Conservation (phyloP, 2,113 vertebrate species). For the Orycteropus afer region DNA sequence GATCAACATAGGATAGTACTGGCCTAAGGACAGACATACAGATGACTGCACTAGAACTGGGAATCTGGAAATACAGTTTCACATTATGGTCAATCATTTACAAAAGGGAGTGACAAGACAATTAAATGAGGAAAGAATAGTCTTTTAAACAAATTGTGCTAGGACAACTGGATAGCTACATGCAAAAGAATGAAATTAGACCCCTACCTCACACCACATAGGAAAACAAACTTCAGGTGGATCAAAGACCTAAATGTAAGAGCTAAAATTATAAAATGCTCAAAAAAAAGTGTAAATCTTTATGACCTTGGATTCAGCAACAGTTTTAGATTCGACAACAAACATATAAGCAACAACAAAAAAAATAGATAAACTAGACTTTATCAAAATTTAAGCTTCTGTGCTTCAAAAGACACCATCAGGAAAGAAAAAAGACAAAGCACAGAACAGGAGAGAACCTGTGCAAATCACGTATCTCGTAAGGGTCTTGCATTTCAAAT, state of each 20-base stretch:
- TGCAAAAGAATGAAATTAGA: too few species aligned
- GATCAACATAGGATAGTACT: fast-evolving
- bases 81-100: neutral
- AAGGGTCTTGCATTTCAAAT: neutral
- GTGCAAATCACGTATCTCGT: neutral
- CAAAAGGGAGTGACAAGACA: too few species aligned
- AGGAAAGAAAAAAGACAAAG: neutral
- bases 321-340: too few species aligned
- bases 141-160: neutral
- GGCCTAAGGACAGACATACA: neutral
- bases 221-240: fast-evolving
- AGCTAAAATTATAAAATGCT: neutral
- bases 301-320: neutral
- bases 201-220: neutral
- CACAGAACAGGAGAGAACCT: fast-evolving
- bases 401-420: neutral
- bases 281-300: neutral
- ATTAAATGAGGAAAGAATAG: neutral
- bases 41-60: fast-evolving
- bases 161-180: neutral
- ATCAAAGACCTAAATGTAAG: neutral
- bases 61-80: neutral
- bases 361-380: neutral
- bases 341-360: neutral
- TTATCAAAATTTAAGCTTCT: neutral